A percentile compares a stretch with the other conserved stretches of the same genome.
Evolutionary conservation across 2,888 invertebrate genomes (phyloP).

Genomic region (Digitonthophagus gazella): DNA sequence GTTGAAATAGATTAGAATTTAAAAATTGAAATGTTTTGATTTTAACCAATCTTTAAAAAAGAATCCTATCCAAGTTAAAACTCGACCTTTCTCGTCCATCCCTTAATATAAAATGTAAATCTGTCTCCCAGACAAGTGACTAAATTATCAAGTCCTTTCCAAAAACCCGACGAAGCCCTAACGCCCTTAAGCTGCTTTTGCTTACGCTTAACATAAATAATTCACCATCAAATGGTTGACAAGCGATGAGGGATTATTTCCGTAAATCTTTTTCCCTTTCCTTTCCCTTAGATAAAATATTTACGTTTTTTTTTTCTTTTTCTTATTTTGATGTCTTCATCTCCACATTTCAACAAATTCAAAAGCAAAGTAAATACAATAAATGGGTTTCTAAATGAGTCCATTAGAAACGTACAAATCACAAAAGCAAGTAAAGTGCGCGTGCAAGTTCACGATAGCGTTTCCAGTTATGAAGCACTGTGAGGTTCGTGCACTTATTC

Average conservation of each 20-base stretch:
- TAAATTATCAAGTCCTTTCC: not conserved
- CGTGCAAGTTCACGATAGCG: not conserved
- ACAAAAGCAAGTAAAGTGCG: not conserved
- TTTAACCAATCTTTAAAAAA: not conserved
- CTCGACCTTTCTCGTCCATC: not conserved
- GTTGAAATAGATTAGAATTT: not conserved
- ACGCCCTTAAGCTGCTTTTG: not conserved
- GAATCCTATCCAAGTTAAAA: not conserved
- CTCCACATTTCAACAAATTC: too few species aligned
- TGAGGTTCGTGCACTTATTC: not conserved
- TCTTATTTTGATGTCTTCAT: too few species aligned
- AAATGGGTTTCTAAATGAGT: too few species aligned
- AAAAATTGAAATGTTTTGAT: too few species aligned
- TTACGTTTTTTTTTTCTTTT: too few species aligned
- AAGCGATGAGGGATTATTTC: not conserved
- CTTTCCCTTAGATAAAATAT: not conserved
- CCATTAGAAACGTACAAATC: not conserved
- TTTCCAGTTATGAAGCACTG: not conserved
- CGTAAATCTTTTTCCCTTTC: not conserved
- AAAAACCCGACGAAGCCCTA: not conserved
- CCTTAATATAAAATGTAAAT: not conserved
- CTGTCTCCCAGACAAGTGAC: not conserved
- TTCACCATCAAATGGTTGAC: not conserved
- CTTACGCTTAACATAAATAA: not conserved
- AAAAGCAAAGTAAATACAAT: too few species aligned